Evolutionary conservation across 2,797 vertebrate species (phyloP).

Genomic region (Darevskia nairensis): DNA sequence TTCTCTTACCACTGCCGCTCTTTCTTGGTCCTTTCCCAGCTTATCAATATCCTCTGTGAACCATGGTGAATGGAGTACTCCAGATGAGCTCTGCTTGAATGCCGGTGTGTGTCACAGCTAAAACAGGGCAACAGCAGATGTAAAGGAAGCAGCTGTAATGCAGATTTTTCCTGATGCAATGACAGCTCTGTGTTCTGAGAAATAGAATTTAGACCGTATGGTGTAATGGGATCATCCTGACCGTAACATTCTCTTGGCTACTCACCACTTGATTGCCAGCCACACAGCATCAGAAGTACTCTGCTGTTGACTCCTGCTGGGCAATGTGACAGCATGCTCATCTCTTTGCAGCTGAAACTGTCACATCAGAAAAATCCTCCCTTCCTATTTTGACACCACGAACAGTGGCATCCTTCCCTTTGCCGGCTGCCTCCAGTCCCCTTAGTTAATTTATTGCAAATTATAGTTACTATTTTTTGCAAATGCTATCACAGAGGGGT

Average conservation of each 20-base stretch:
- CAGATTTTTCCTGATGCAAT: not conserved
- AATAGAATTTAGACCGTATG: not conserved
- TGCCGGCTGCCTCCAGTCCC: not conserved
- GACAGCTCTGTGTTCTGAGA: not conserved
- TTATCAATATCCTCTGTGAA: not conserved
- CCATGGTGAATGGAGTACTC: not conserved
- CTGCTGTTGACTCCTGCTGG: not conserved
- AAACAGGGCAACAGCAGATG: not conserved
- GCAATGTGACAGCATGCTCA: slow-evolving; percentile 16
- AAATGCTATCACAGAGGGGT: slow-evolving; percentile 5
- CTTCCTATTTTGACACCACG: slow-evolving; percentile 4
- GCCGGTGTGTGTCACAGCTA: not conserved
- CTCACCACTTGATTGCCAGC: not conserved
- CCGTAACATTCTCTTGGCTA: not conserved
- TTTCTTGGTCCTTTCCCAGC: not conserved
- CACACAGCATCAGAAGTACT: not conserved
- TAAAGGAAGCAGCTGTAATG: not conserved
- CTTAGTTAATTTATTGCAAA: slow-evolving; percentile 35
- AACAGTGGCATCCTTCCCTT: not conserved
- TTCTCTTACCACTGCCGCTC: not conserved
- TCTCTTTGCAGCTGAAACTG: slow-evolving; percentile 20
- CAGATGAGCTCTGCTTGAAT: not conserved
- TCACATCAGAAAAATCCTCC: slow-evolving; percentile 7
- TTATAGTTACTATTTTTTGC: slow-evolving; percentile 8
- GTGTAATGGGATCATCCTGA: not conserved